Percentiles rank a stretch among this genome's conserved stretches.
Evolutionary conservation across 2,888 invertebrate species (phyloP).

Genomic region (Carcina quercana): DNA sequence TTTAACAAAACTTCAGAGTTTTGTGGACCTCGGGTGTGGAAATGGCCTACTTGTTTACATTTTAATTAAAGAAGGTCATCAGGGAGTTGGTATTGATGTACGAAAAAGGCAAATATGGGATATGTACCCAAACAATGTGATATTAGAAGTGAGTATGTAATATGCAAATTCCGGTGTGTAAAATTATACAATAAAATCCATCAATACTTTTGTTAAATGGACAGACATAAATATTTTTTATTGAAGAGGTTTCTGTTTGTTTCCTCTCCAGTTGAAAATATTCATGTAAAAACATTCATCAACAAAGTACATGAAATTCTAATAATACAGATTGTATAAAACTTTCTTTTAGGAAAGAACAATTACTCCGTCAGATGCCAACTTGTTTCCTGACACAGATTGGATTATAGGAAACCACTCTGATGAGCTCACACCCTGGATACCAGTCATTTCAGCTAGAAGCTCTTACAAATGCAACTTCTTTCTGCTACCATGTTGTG

Average conservation of each 20-base stretch:
- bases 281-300: no score
- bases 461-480: conserved; percentile 85
- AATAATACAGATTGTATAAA: no score
- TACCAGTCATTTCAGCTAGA: conserved; percentile 91
- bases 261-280: no score
- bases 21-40: conserved; percentile 97
- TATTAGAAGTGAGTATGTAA: conserved; percentile 78
- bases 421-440: conserved; percentile 99
- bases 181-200: no score
- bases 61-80: conserved; percentile 87
- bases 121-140: conserved; percentile 77
- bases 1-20: conserved; percentile 67
- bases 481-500: conserved; percentile 96
- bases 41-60: conserved; percentile 96
- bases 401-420: conserved; percentile 99
- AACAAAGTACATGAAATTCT: neutral
- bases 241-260: no score
- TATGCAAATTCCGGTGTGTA: no score
- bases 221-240: no score
- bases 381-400: conserved; percentile 81
- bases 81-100: conserved; percentile 89
- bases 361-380: conserved; percentile 79
- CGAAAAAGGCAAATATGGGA: conserved; percentile 93
- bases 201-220: no score
- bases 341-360: conserved; percentile 72